A percentile compares a stretch with the other conserved stretches of the same genome.
These are phyloP conservation scores for Setophaga coronata DNA, from an alignment of 2,113 vertebrate species.

Conservation along the genomic window DNA sequence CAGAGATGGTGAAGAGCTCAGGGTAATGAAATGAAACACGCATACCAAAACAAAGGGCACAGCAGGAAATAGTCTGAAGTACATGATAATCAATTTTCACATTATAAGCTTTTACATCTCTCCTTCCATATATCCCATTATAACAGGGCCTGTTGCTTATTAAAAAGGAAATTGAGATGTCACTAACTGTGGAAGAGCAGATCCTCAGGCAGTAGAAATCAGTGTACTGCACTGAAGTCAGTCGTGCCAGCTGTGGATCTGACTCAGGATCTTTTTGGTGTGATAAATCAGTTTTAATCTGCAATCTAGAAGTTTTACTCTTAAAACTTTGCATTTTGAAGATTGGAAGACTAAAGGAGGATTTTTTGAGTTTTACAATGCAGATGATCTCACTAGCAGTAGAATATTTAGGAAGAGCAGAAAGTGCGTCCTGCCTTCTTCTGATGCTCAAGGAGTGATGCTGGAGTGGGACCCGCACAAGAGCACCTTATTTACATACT, in stretches of 20 bases:
- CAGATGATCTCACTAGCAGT: not conserved
- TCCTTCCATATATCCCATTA: constrained; percentile 41
- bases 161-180: constrained; percentile 61
- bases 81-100: constrained; percentile 60
- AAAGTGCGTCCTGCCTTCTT: accelerated
- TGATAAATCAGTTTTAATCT: not conserved
- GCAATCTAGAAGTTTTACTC: not conserved
- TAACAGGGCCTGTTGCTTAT: constrained; percentile 21
- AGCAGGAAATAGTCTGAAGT: constrained; percentile 55
- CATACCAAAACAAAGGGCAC: constrained; percentile 59
- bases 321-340: not conserved
- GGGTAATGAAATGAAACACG: constrained; percentile 18
- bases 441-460: not conserved
- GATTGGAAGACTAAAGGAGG: not conserved
- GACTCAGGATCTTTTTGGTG: not conserved
- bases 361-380: not conserved
- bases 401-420: not conserved
- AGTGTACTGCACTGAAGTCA: not conserved
- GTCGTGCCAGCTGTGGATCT: not conserved
- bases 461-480: not conserved
- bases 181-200: not conserved
- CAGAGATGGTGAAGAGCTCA: not conserved
- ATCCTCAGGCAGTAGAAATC: constrained; percentile 3
- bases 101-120: constrained; percentile 46
- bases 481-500: not conserved